These are phyloP conservation scores for Sebastes schlegelii DNA, from an alignment of 2,113 vertebrate species.

Conservation along the genomic window DNA sequence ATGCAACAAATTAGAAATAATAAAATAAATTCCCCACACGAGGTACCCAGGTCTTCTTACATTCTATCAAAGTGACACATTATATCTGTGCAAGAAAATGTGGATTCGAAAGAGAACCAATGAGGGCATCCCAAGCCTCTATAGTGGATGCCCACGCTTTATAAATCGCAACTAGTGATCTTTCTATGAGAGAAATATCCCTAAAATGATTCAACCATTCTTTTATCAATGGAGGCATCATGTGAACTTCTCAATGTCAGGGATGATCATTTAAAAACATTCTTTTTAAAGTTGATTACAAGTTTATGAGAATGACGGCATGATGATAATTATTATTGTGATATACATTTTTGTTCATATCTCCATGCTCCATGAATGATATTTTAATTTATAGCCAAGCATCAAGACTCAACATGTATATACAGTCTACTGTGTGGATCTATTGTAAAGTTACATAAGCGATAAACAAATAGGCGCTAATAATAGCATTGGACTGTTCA, in stretches of 20 bases:
- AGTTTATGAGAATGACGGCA: background rate
- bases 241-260: background rate
- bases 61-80: no score
- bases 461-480: conserved; percentile 49
- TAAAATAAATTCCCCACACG: no score
- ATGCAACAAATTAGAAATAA: no score
- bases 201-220: no score
- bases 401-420: background rate
- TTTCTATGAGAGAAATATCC: no score
- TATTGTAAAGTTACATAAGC: conserved; percentile 42
- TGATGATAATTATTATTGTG: background rate
- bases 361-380: background rate
- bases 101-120: no score
- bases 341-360: background rate
- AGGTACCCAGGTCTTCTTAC: no score
- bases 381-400: background rate
- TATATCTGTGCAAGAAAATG: no score
- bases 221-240: no score
- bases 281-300: background rate
- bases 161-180: no score
- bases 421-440: background rate
- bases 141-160: no score
- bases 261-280: background rate
- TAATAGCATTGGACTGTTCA: conserved; percentile 49
- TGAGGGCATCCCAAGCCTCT: no score